phyloP scores from a whole-genome alignment of 2,888 invertebrate genomes.

The Dicranocentrus wangi region DNA sequence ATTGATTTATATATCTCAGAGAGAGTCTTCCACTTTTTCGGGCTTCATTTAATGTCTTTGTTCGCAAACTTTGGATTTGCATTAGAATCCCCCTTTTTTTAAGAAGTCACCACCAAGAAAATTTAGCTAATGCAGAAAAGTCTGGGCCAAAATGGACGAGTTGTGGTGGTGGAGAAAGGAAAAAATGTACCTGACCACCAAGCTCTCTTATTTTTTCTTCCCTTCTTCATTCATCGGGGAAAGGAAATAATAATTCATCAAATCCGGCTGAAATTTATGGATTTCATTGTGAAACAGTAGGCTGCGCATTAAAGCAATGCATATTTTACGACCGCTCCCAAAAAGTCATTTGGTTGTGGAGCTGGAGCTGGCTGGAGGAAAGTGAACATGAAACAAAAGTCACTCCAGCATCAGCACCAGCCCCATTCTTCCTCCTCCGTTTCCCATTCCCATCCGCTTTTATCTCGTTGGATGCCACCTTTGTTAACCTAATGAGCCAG shows the following conservation, averaged over 20 bases:
- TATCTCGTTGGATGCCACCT: slow-evolving; percentile 58
- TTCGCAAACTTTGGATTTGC: too few species aligned
- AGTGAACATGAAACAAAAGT: neutral
- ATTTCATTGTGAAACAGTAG: slow-evolving; percentile 12
- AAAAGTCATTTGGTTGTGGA: slow-evolving; percentile 42
- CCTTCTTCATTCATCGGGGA: neutral
- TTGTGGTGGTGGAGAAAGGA: too few species aligned
- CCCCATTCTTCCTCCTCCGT: slow-evolving; percentile 23
- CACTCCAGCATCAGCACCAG: neutral
- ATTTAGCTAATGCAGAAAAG: too few species aligned
- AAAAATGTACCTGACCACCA: too few species aligned
- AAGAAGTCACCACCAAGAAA: too few species aligned
- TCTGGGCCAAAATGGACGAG: too few species aligned
- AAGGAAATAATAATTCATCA: slow-evolving; percentile 59
- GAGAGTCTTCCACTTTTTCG: too few species aligned
- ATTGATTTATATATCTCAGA: too few species aligned
- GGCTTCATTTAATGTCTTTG: too few species aligned
- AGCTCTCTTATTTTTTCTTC: too few species aligned
- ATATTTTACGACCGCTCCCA: slow-evolving; percentile 30
- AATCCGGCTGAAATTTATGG: slow-evolving; percentile 41
- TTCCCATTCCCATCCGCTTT: slow-evolving; percentile 50
- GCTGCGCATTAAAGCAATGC: slow-evolving; percentile 31
- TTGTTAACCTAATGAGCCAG: slow-evolving; percentile 67
- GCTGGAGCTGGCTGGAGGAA: neutral
- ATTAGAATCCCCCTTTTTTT: too few species aligned